Conservation (phyloP, 2,888 invertebrate genomes). For the Hirtodrosophila trivittata region DNA sequence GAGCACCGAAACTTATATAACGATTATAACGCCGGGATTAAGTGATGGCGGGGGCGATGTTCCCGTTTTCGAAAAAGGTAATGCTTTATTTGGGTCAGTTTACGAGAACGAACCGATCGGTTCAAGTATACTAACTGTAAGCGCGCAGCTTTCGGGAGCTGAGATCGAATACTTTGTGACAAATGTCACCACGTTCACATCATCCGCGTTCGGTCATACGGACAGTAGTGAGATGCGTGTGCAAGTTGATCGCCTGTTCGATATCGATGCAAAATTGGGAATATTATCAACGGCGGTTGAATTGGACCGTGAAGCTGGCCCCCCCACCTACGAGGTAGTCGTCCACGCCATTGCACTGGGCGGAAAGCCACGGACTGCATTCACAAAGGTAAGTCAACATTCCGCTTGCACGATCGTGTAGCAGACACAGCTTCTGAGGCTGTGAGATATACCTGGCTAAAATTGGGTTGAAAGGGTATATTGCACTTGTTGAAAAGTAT, state of each 20-base stretch:
- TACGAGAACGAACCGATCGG: conserved; percentile 95
- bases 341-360: conserved; percentile 92
- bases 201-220: conserved; percentile 76
- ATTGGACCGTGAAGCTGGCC: conserved; percentile 92
- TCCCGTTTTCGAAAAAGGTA: conserved; percentile 86
- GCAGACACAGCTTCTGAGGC: conserved; percentile 10
- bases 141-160: conserved; percentile 87
- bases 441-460: conserved; percentile 11
- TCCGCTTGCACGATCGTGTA: neutral
- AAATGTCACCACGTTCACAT: conserved; percentile 87
- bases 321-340: conserved; percentile 92
- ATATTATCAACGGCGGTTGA: conserved; percentile 93
- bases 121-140: conserved; percentile 92
- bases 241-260: conserved; percentile 94
- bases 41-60: conserved; percentile 78
- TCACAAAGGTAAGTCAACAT: conserved; percentile 90
- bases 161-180: conserved; percentile 96
- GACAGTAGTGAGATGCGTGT: conserved; percentile 66
- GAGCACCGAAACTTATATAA: conserved; percentile 94
- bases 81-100: conserved; percentile 90
- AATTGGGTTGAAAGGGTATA: too few species aligned
- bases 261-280: conserved; percentile 94
- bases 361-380: conserved; percentile 89
- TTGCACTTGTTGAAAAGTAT: too few species aligned
- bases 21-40: conserved; percentile 89